Evolutionary conservation across 1,140 invertebrate genomes (phyloP).

Genomic region (Trachelipus rathkii): DNA sequence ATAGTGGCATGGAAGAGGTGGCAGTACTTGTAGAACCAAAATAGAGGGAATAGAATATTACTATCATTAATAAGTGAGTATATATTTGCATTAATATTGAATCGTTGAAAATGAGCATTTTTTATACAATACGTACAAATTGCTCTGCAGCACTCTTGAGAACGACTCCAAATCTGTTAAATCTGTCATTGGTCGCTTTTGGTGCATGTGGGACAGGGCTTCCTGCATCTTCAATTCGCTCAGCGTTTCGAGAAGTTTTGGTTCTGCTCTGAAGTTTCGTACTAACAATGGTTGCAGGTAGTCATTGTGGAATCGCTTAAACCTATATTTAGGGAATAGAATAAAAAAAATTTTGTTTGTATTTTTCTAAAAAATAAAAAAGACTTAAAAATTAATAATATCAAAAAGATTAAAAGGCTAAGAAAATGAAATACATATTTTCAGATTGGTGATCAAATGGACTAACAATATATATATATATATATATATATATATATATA

Average conservation of each 20-base stretch:
- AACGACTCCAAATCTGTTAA: conserved; percentile 71
- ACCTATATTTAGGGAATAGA: conserved; percentile 55
- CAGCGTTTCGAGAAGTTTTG: conserved; percentile 91
- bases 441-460: no score
- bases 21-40: no score
- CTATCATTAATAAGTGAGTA: no score
- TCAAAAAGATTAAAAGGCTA: no score
- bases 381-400: no score
- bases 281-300: conserved; percentile 84
- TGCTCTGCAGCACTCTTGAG: conserved; percentile 82
- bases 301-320: conserved; percentile 89
- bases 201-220: conserved; percentile 80
- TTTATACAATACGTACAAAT: conserved; percentile 53
- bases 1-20: no score
- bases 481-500: conserved; percentile 24
- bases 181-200: conserved; percentile 53
- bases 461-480: no score
- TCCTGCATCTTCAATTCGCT: conserved; percentile 89
- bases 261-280: conserved; percentile 79
- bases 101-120: no score
- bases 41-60: no score
- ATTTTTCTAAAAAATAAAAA: conserved; percentile 12
- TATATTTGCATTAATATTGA: no score
- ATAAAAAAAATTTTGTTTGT: neutral
- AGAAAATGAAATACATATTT: no score